Evolutionary conservation across 2,888 invertebrate genomes (phyloP).

Genomic region (Tinea trinotella): DNA sequence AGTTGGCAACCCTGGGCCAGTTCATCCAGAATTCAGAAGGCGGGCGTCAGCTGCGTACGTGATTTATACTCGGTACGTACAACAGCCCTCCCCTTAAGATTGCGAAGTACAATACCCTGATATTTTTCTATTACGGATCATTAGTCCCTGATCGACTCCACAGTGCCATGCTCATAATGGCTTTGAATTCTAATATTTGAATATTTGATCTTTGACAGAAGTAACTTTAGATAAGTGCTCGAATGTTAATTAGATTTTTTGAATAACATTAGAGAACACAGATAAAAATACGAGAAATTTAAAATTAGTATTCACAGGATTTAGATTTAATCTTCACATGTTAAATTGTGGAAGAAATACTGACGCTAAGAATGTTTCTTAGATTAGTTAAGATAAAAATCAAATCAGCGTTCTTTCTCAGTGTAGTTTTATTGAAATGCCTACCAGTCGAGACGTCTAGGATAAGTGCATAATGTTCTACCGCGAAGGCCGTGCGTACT

Average conservation of each 20-base stretch:
- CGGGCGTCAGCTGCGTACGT: conserved; percentile 48
- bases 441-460: background rate
- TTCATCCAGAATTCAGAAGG: conserved; percentile 54
- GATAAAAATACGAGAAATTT: too few relatives aligned
- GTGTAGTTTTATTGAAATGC: conserved; percentile 4
- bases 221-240: background rate
- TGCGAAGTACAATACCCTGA: conserved; percentile 13
- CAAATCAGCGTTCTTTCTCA: background rate
- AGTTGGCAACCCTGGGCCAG: conserved; percentile 29
- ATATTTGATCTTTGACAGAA: background rate
- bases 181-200: background rate
- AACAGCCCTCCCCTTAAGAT: conserved; percentile 3
- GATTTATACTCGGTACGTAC: conserved; percentile 42
- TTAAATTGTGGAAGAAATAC: too few relatives aligned
- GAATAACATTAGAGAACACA: background rate
- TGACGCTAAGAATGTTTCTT: background rate
- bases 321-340: too few relatives aligned
- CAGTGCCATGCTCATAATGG: background rate
- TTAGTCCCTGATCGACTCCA: conserved; percentile 16
- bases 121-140: conserved; percentile 19
- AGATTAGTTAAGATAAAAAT: background rate
- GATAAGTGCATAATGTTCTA: conserved; percentile 13
- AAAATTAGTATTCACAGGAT: too few relatives aligned
- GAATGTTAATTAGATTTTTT: background rate
- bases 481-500: conserved; percentile 11